These are phyloP conservation scores for Choloepus didactylus DNA, from an alignment of 2,797 vertebrate species.

Conservation along the genomic window DNA sequence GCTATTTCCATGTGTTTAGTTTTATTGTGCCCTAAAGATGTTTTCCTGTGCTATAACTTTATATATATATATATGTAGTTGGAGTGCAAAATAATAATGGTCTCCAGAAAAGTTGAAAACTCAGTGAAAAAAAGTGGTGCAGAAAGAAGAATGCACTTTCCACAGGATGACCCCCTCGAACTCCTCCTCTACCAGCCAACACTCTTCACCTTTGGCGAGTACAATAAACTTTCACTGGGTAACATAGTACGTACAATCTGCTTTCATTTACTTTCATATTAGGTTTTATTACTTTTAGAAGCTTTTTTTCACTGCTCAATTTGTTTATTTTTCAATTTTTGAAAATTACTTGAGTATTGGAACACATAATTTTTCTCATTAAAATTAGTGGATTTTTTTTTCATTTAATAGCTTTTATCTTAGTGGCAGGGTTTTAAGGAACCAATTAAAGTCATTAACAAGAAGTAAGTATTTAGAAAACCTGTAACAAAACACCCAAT, in stretches of 20 bases:
- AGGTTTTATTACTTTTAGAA: not conserved
- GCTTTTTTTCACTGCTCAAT: conserved; percentile 31
- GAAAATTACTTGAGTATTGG: conserved; percentile 12
- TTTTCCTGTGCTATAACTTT: not conserved
- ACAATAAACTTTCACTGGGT: not conserved
- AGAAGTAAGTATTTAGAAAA: conserved; percentile 39
- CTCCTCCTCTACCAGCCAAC: not conserved
- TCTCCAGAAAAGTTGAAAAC: not conserved
- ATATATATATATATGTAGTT: not conserved
- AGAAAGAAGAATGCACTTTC: not conserved
- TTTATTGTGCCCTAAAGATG: not conserved
- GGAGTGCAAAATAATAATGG: not conserved
- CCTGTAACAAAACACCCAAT: not conserved
- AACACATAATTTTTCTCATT: conserved; percentile 24
- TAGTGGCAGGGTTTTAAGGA: not conserved
- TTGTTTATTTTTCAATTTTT: conserved; percentile 32
- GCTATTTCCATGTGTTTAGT: not conserved
- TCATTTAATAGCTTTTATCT: conserved; percentile 33
- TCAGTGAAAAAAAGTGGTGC: not conserved
- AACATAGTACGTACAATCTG: not conserved
- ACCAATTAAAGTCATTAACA: conserved; percentile 57
- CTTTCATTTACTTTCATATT: not conserved
- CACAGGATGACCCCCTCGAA: not conserved
- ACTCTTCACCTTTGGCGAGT: not conserved
- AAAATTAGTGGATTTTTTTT: not conserved